These are phyloP conservation scores for Zosterops borbonicus DNA, from an alignment of 2,113 vertebrate genomes.

Conservation along the genomic window DNA sequence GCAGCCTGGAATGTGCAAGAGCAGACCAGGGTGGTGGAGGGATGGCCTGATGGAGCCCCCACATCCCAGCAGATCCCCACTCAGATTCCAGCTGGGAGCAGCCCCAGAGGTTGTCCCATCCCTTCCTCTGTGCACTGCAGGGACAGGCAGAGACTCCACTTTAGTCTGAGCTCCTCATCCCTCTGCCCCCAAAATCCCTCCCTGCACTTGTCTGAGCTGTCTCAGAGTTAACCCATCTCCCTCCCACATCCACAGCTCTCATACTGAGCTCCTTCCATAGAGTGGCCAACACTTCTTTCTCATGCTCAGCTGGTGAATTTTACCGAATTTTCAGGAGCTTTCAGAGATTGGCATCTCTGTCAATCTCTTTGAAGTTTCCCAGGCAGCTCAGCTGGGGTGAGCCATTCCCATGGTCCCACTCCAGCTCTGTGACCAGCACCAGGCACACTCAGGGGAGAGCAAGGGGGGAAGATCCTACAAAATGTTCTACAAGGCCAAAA, in stretches of 20 bases:
- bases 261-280: background rate
- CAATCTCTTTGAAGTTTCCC: background rate
- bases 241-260: background rate
- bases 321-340: background rate
- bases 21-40: background rate
- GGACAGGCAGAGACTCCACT: background rate
- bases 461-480: background rate
- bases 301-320: background rate
- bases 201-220: rapidly evolving
- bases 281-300: background rate
- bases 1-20: background rate
- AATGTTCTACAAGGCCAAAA: background rate
- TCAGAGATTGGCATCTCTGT: background rate
- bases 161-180: background rate
- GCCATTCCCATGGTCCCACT: background rate
- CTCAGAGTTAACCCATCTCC: background rate
- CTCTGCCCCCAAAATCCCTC: background rate
- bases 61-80: background rate
- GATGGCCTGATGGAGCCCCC: background rate
- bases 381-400: background rate
- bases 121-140: background rate
- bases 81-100: background rate
- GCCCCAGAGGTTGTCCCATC: background rate
- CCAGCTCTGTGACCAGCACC: background rate
- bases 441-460: rapidly evolving